These are phyloP conservation scores for Mythimna vitellina DNA, from an alignment of 2,888 invertebrate genomes.

Conservation along the genomic window DNA sequence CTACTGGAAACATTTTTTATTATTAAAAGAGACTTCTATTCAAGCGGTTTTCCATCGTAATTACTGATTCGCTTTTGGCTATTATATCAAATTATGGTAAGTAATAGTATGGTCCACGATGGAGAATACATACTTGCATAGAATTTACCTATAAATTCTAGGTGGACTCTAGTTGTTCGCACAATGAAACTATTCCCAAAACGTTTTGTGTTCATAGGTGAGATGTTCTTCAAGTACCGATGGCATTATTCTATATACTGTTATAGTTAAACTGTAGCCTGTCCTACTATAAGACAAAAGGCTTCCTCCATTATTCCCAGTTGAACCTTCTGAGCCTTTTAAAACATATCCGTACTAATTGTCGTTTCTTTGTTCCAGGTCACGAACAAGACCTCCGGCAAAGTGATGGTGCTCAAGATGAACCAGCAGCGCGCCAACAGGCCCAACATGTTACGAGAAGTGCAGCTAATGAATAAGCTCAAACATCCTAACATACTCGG, in stretches of 20 bases:
- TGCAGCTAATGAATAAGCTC: constrained; percentile 98
- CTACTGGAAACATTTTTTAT: neutral
- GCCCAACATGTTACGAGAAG: constrained; percentile 98
- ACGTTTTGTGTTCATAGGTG: no score
- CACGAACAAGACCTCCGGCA: constrained; percentile 97
- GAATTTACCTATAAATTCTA: no score
- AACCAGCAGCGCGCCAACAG: constrained; percentile 98
- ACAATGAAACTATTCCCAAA: no score
- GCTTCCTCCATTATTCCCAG: neutral
- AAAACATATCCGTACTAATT: constrained; percentile 1
- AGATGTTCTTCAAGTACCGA: no score
- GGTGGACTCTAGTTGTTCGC: no score
- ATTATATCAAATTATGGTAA: no score
- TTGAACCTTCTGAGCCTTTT: neutral
- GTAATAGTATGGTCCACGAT: no score
- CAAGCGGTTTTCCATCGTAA: no score
- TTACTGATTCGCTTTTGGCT: no score
- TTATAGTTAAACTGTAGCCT: no score
- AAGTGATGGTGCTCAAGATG: constrained; percentile 99
- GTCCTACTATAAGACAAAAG: neutral
- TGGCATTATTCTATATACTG: no score
- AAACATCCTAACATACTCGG: constrained; percentile 98
- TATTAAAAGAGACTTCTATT: neutral
- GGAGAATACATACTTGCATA: no score
- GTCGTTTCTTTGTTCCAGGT: constrained; percentile 91